A percentile compares a stretch with the other conserved stretches of the same genome.
Evolutionary conservation across 2,797 vertebrate genomes (phyloP).

Genomic region (Telmatherina bonti): DNA sequence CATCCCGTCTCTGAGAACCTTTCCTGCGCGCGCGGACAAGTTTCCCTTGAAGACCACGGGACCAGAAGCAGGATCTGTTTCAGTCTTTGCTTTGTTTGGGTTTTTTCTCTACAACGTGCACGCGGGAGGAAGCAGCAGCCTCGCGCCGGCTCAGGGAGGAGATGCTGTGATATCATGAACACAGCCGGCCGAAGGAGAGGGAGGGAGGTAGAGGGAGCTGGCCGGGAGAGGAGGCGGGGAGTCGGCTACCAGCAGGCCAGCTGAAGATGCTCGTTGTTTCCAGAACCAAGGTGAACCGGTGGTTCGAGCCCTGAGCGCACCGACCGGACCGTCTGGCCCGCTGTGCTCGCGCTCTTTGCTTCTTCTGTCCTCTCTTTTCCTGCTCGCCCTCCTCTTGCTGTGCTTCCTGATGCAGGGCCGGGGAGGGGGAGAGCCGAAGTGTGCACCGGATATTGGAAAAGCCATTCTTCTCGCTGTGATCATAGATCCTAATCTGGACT

Average conservation of each 20-base stretch:
- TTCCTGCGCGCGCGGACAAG: constrained; percentile 32
- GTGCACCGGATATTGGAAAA: constrained; percentile 83
- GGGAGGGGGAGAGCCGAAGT: constrained; percentile 75
- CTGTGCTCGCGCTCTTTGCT: too few species aligned
- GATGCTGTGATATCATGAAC: constrained; percentile 77
- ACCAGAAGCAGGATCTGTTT: background rate
- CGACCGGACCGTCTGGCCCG: too few species aligned
- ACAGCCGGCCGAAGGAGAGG: constrained; percentile 50
- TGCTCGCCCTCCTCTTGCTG: constrained; percentile 62
- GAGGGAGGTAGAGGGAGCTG: constrained; percentile 25
- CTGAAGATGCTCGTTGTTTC: constrained; percentile 78
- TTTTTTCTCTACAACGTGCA: background rate
- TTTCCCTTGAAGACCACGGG: constrained; percentile 13
- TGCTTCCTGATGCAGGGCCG: constrained; percentile 80
- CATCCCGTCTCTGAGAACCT: constrained; percentile 41
- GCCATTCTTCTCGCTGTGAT: constrained; percentile 75
- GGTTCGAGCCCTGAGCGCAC: constrained; percentile 40
- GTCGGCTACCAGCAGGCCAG: constrained; percentile 62
- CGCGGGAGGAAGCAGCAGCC: constrained; percentile 8
- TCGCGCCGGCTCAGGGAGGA: constrained; percentile 55
- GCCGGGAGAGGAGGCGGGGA: constrained; percentile 41
- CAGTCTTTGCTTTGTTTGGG: background rate
- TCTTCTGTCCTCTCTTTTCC: constrained; percentile 11
- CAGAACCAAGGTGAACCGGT: constrained; percentile 52
- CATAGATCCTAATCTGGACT: constrained; percentile 64